Evolutionary conservation across 2,888 invertebrate genomes (phyloP).

Genomic region (Drosophila mercatorum): DNA sequence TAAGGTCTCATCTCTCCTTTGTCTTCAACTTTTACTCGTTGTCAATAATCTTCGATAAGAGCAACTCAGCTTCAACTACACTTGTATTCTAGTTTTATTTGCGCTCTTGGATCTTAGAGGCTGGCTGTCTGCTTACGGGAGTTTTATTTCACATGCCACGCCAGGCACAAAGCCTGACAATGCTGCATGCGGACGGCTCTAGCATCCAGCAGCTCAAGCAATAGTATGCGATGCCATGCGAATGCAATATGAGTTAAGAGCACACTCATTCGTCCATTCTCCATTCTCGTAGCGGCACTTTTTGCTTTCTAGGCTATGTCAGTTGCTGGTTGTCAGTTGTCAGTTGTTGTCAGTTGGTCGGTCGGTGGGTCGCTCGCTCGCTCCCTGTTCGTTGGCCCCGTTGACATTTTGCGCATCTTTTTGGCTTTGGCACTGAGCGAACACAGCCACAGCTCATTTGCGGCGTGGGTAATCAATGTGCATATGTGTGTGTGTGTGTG

Average conservation of each 20-base stretch:
- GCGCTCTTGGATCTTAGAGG: constrained; percentile 57
- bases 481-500: constrained; percentile 2
- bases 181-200: constrained; percentile 52
- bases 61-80: constrained; percentile 27
- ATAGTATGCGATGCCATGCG: constrained; percentile 11
- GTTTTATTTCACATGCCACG: constrained; percentile 76
- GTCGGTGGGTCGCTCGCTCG: constrained; percentile 24
- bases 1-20: too few relatives aligned
- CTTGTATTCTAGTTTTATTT: constrained; percentile 23
- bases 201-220: constrained; percentile 13
- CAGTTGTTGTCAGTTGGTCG: constrained; percentile 31
- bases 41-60: constrained; percentile 16
- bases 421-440: constrained; percentile 33
- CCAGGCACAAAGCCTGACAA: constrained; percentile 73
- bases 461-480: constrained; percentile 58
- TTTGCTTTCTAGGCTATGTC: constrained; percentile 63
- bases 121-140: constrained; percentile 74
- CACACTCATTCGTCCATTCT: constrained; percentile 44
- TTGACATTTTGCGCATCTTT: constrained; percentile 73
- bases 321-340: constrained; percentile 35
- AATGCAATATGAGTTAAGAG: constrained; percentile 68
- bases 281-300: constrained; percentile 71
- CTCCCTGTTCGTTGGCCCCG: constrained; percentile 49
- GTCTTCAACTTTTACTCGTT: background rate
- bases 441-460: constrained; percentile 33